A percentile compares a stretch with the other conserved stretches of the same genome.
Conservation (phyloP, 35 echinoderm and acorn worm species). For the Anneissia japonica region DNA sequence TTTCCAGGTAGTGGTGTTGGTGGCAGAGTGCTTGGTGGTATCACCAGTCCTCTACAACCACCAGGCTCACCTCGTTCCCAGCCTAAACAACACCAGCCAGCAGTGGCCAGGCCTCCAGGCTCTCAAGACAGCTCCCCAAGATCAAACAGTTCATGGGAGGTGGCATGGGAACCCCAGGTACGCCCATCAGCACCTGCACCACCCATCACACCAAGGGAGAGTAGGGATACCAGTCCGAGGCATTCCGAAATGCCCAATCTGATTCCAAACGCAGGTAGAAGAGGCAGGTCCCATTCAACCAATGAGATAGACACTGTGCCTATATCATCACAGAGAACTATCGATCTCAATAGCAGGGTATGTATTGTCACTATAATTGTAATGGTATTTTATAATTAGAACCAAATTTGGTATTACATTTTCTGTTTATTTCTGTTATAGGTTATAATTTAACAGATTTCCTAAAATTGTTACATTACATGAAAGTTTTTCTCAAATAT, state of each 20-base stretch:
- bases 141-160: slow-evolving; percentile 5
- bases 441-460: too few species aligned
- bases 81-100: slow-evolving; percentile 8
- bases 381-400: too few species aligned
- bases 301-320: neutral
- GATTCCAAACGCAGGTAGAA: neutral
- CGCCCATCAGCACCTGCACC: slow-evolving; percentile 12
- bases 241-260: neutral
- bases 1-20: neutral
- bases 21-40: neutral
- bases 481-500: too few species aligned
- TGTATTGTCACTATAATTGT: neutral
- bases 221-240: neutral
- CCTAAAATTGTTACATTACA: too few species aligned
- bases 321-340: neutral
- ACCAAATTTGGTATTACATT: too few species aligned
- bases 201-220: slow-evolving; percentile 18
- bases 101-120: neutral
- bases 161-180: slow-evolving; percentile 22
- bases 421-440: too few species aligned
- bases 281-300: neutral
- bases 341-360: neutral
- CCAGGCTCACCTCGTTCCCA: slow-evolving; percentile 10
- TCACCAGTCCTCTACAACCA: slow-evolving; percentile 22
- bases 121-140: neutral